Conservation (phyloP, 2,113 vertebrate species). For the Anarrhichthys ocellatus region DNA sequence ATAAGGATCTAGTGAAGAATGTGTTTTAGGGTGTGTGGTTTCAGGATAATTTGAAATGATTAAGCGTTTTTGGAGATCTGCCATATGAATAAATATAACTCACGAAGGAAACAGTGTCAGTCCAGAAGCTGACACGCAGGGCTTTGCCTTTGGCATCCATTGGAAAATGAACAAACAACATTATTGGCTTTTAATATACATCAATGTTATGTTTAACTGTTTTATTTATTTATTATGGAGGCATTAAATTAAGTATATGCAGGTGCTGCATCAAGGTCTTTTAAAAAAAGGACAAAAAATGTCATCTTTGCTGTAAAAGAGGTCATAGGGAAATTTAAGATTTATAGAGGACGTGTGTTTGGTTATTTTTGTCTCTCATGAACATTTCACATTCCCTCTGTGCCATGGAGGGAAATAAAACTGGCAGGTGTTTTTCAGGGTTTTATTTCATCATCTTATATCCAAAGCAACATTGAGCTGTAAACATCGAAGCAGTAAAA, state of each 20-base stretch:
- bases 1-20: background rate
- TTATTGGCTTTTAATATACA: background rate
- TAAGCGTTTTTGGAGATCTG: background rate
- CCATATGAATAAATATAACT: background rate
- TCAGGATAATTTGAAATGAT: background rate
- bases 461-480: conserved; percentile 47
- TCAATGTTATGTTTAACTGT: background rate
- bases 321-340: background rate
- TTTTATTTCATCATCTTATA: conserved; percentile 49
- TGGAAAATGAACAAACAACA: background rate
- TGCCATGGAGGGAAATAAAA: background rate
- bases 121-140: background rate
- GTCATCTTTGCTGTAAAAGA: background rate
- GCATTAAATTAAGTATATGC: background rate
- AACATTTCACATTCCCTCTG: no score
- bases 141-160: background rate
- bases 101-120: background rate
- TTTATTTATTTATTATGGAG: background rate
- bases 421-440: background rate
- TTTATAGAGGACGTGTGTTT: background rate
- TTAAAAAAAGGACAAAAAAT: background rate
- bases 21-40: background rate
- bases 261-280: background rate
- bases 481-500: conserved; percentile 55
- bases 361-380: no score